Conservation (phyloP, 2,888 invertebrate genomes). For the Anthrax anthrax region DNA sequence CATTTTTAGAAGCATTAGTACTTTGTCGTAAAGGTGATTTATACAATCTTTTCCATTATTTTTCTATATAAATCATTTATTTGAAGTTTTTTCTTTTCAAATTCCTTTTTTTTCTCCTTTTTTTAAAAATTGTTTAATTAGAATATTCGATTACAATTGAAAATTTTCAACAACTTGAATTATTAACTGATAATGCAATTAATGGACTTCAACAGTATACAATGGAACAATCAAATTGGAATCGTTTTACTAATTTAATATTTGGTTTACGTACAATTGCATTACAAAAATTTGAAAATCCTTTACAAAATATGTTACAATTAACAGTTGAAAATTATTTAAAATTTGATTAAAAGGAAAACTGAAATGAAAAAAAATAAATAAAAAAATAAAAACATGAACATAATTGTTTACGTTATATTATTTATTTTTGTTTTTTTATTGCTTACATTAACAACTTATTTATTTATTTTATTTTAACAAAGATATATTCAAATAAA, state of each 20-base stretch:
- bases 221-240: constrained; percentile 28
- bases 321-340: too few species aligned
- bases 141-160: constrained; percentile 25
- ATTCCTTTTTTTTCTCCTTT: not conserved
- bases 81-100: not conserved
- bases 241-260: constrained; percentile 28
- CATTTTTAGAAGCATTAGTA: constrained; percentile 37
- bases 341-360: too few species aligned
- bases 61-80: not conserved
- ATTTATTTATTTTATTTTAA: too few species aligned
- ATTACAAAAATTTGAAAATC: constrained; percentile 22
- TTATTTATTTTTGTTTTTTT: too few species aligned
- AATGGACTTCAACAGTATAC: constrained; percentile 29
- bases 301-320: too few species aligned
- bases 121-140: constrained; percentile 11
- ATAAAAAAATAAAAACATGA: too few species aligned
- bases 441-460: too few species aligned
- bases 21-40: constrained; percentile 40
- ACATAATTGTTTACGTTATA: too few species aligned
- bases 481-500: too few species aligned
- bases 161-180: constrained; percentile 23
- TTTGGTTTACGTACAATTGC: constrained; percentile 26
- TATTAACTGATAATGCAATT: constrained; percentile 26
- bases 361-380: not conserved
- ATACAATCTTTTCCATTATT: too few species aligned